These are phyloP conservation scores for Leptura quadrifasciata DNA, from an alignment of 2,888 invertebrate species.

Conservation along the genomic window DNA sequence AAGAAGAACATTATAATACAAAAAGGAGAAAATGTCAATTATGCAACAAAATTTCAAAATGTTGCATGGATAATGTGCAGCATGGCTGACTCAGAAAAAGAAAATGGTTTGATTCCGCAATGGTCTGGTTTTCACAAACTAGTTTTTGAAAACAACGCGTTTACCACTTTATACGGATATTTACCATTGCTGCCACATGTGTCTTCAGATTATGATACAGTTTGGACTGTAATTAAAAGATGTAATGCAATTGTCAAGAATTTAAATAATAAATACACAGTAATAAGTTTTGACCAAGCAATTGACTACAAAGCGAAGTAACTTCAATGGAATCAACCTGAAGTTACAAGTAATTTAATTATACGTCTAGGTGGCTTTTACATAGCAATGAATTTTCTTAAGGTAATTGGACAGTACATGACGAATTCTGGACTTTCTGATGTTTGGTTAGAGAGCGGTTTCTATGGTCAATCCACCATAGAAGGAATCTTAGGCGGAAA, in stretches of 20 bases:
- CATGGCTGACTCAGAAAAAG: constrained; percentile 14
- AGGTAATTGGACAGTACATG: constrained; percentile 51
- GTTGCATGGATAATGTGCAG: background rate
- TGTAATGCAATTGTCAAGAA: constrained; percentile 41
- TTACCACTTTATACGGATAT: constrained; percentile 39
- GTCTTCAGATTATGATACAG: too few species aligned
- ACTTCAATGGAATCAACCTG: constrained; percentile 43
- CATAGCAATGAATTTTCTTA: constrained; percentile 52
- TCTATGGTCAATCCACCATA: constrained; percentile 45
- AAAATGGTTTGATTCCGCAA: constrained; percentile 17
- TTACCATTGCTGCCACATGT: constrained; percentile 43
- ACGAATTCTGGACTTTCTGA: constrained; percentile 42
- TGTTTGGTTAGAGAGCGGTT: constrained; percentile 50
- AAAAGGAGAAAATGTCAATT: constrained; percentile 25
- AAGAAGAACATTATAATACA: constrained; percentile 15
- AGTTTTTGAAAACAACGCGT: background rate
- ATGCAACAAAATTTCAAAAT: background rate
- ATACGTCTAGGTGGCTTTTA: constrained; percentile 44
- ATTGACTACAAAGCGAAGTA: constrained; percentile 50
- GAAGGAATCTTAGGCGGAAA: constrained; percentile 42
- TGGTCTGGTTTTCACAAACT: constrained; percentile 43
- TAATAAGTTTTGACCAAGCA: too few species aligned
- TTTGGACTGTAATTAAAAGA: constrained; percentile 41
- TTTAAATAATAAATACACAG: constrained; percentile 24
- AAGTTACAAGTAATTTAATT: constrained; percentile 28